Conservation (phyloP, 2,797 vertebrate species). For the Glossophaga mutica region DNA sequence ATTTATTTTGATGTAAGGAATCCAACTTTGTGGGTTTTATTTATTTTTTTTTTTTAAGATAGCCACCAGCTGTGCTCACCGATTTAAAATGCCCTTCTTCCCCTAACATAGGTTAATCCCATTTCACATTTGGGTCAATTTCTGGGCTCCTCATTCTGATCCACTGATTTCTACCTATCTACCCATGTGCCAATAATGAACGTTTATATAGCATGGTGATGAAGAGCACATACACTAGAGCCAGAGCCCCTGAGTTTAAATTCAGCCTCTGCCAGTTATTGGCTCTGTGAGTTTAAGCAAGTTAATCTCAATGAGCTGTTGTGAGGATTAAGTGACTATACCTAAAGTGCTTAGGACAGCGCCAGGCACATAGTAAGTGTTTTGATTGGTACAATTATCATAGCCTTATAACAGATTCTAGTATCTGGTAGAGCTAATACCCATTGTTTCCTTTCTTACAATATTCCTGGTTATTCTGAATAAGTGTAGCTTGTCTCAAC, state of each 20-base stretch:
- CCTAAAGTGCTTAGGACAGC: no score
- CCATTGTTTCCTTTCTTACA: neutral
- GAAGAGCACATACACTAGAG: neutral
- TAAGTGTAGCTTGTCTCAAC: neutral
- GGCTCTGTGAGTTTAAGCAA: neutral
- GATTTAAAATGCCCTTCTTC: neutral
- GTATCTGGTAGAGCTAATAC: neutral
- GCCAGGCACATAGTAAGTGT: no score
- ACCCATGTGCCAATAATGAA: neutral
- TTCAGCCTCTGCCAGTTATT: neutral
- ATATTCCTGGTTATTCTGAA: neutral
- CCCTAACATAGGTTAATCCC: neutral
- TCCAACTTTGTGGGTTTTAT: neutral
- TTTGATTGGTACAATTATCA: neutral
- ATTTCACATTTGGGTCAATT: neutral
- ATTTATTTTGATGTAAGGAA: slow-evolving; percentile 5
- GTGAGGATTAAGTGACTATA: neutral
- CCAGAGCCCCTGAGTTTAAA: neutral
- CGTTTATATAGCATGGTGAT: neutral
- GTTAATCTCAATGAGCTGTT: neutral
- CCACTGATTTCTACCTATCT: neutral
- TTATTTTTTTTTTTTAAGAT: neutral
- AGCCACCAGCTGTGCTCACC: neutral
- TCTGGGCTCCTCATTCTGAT: neutral
- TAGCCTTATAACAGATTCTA: neutral